A percentile compares a stretch with the other conserved stretches of the same genome.
Evolutionary conservation across 1,140 invertebrate genomes (phyloP).

Genomic region (Dinothrombium tinctorium): DNA sequence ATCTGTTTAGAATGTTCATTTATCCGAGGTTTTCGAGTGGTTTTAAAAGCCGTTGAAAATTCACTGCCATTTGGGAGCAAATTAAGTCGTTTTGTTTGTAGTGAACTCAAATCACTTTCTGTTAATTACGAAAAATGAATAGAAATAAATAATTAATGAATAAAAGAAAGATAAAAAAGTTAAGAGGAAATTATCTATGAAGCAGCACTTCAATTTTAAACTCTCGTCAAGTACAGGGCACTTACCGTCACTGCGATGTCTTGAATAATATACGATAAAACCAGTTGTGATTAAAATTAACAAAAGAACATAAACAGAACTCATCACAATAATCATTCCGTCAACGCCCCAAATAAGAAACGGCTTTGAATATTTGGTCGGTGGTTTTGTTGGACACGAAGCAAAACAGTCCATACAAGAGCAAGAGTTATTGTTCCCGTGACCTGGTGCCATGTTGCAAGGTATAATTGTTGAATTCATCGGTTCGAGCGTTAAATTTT

Average conservation of each 20-base stretch:
- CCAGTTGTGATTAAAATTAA: neutral
- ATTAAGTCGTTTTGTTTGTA: too few species aligned
- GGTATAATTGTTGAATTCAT: conserved; percentile 34
- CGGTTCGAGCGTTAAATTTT: conserved; percentile 25
- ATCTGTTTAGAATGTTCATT: too few species aligned
- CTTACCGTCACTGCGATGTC: neutral
- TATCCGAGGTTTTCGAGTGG: too few species aligned
- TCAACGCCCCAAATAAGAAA: conserved; percentile 44
- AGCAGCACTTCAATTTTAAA: neutral
- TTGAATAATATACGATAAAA: conserved; percentile 5
- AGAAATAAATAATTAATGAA: too few species aligned
- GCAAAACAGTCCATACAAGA: conserved; percentile 65
- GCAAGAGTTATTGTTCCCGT: conserved; percentile 25
- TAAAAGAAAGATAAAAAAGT: neutral
- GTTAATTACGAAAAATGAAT: too few species aligned
- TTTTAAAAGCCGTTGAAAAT: too few species aligned
- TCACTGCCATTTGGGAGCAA: too few species aligned
- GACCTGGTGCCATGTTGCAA: conserved; percentile 31
- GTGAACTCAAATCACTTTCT: too few species aligned
- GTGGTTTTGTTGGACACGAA: conserved; percentile 45
- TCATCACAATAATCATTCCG: conserved; percentile 49
- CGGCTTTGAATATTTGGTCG: conserved; percentile 33
- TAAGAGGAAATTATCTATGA: neutral
- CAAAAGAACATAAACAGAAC: conserved; percentile 38
- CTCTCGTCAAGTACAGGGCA: conserved; percentile 1